Conservation (phyloP, 2,113 vertebrate genomes). For the Pterocles gutturalis region DNA sequence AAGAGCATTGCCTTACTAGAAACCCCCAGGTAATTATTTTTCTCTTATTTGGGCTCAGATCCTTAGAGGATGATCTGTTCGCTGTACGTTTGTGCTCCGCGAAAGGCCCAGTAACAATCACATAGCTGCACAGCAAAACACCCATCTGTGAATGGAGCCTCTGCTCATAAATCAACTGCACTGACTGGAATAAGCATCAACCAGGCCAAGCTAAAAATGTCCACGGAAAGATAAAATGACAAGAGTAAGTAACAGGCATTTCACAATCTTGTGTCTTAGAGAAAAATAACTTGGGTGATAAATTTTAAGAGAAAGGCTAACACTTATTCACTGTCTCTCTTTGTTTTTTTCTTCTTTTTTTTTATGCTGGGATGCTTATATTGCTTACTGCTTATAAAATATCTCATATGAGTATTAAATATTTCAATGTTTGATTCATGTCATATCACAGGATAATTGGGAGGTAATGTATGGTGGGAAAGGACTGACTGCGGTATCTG, state of each 20-base stretch:
- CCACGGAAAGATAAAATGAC: neutral
- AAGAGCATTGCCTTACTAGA: neutral
- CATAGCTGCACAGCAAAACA: neutral
- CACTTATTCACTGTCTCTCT: neutral
- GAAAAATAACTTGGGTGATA: neutral
- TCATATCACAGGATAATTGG: neutral
- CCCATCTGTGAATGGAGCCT: neutral
- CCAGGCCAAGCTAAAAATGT: neutral
- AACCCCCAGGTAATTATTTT: neutral
- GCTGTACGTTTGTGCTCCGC: neutral
- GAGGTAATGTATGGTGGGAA: neutral
- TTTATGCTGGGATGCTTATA: neutral
- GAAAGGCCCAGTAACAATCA: neutral
- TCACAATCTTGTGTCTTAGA: neutral
- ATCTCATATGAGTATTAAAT: neutral
- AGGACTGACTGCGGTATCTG: neutral
- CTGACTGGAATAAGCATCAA: neutral
- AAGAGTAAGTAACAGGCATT: neutral
- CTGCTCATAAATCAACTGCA: neutral
- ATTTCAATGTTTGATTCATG: neutral
- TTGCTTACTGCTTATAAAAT: neutral
- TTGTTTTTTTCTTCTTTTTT: neutral
- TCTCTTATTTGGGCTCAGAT: neutral
- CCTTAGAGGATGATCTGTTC: neutral
- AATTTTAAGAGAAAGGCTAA: neutral